Base-by-base conservation (phyloP, 1,140 invertebrate genomes). In the Oreohelix idahoensis region DNA sequence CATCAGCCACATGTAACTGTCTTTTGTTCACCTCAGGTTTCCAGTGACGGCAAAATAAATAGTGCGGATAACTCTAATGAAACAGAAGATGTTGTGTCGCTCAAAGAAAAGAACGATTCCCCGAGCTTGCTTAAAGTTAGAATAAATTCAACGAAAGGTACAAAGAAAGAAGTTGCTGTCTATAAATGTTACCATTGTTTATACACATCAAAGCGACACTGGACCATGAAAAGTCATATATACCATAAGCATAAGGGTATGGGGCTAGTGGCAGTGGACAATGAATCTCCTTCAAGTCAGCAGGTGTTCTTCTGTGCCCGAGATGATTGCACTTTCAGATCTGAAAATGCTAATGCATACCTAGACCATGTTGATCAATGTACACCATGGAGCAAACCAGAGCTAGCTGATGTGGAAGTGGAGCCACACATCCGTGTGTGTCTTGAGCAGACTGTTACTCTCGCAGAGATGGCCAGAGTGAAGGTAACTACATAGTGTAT, bases 181-280 rank as follows among this genome's bases (percentile, higher is more conserved):
- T 88, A 86, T 81, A 87, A 88, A 79, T 91, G 90, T 83, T 89
- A 84, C 78, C 89, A 90, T 77, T 91, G 90, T 83, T 85, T 85
- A 38, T 90, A 87, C 66, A 88, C 79, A 82, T 81, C 87, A 36
- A 85, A 85, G 29, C 23, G 82, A 23, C 63, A 78, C 38, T 78
- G 66, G 13, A 77, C 75, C 29, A 76, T 89, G 20, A 86, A 81
- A 53, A 70, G 35, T 70, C 88, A 88, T 79, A 77, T 87, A 23
- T 84, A 87, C 32, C 70, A 84, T 39, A 87, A 85, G 39, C 90
- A 90, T 79, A 75, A 42, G 58, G 88, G 89, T 11, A 87, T 84
- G 79, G 85, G 87, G 5, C 75, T 91, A 58, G 87, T 89, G 85
- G 88, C 85, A 36, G 36, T 88, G 17, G 90, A 89, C 79, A 85